phyloP scores from a whole-genome alignment of 1,140 invertebrate genomes.

The Drosophila bocqueti region DNA sequence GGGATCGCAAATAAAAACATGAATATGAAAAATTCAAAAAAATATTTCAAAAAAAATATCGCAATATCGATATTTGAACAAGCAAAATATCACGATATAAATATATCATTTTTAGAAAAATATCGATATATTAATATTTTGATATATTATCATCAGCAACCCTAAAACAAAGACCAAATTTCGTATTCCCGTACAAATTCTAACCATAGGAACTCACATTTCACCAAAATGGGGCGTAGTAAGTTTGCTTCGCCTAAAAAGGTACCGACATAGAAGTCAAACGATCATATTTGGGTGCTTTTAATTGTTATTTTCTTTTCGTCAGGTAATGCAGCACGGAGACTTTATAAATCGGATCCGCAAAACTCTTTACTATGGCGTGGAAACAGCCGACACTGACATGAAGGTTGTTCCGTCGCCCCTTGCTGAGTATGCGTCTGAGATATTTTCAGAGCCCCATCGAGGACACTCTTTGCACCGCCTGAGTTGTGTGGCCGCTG shows the following conservation, averaged over 20 bases:
- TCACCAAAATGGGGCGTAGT: constrained; percentile 12
- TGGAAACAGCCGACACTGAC: constrained; percentile 89
- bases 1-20: too few species aligned
- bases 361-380: constrained; percentile 95
- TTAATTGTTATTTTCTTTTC: not conserved
- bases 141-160: too few species aligned
- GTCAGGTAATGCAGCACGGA: constrained; percentile 86
- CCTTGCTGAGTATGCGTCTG: constrained; percentile 91
- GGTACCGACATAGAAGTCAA: not conserved
- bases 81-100: too few species aligned
- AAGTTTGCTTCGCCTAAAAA: constrained; percentile 13
- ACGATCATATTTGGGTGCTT: not conserved
- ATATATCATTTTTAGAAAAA: too few species aligned
- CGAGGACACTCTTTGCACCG: constrained; percentile 90
- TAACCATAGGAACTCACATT: not conserved
- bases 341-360: constrained; percentile 91
- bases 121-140: too few species aligned
- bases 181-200: not conserved
- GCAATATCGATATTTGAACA: too few species aligned
- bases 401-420: constrained; percentile 56
- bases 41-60: too few species aligned
- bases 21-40: too few species aligned
- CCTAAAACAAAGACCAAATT: not conserved
- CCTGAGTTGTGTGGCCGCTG: constrained; percentile 92
- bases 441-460: constrained; percentile 91